Base-by-base conservation (phyloP, 2,797 vertebrate genomes). In the Cheirogaleus major region DNA sequence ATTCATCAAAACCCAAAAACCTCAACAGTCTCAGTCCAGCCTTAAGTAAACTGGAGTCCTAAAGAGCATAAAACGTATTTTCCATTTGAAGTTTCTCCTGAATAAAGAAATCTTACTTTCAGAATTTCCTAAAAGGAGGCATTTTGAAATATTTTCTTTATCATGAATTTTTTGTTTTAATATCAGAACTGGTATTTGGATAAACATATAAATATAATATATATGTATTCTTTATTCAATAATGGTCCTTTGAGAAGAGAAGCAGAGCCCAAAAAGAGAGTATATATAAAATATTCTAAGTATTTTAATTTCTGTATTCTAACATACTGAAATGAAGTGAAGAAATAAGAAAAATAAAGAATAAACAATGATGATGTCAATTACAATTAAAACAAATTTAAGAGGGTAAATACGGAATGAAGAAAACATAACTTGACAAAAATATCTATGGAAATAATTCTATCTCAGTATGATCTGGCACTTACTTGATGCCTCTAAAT, bases 1-100 rank as follows among this genome's bases (percentile, higher is more conserved):
- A 52, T 86, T 94, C 59, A 94, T 76, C 52, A 91, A 96, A 95
- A 81, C 25, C 41, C 65, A 18, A 43, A 95, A 93, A 91, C n/a
- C 30, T 79, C 89, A 96, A 65, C 20, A 80, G 41, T 76, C 41
- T 5, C 90, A 92, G 76, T 52, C 14, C 17, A 92, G n/a, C 35
- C 27, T 92, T 95, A 91, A 95, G 86, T 91, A 95, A 87, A 89
- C 69, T 50, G 20, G 17, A 82, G 30, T 93, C 27, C 35, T 92
- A 94, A 96, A 93, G 35, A 94, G 35, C 52, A 79, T 61, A 22
- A 61, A 89, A 81, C 82, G 15, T 57, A 73, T 96, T 94, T 75
- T 18, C 23, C 17, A 59, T 61, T 91, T 76, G 86, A 86, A 41
- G 14, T 55, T 82, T 95, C 38, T 67, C 50, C 17, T 78, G 27